A percentile compares a stretch with the other conserved stretches of the same genome.
Evolutionary conservation across 2,888 invertebrate genomes (phyloP).

Genomic region (Diplolepis rosae): DNA sequence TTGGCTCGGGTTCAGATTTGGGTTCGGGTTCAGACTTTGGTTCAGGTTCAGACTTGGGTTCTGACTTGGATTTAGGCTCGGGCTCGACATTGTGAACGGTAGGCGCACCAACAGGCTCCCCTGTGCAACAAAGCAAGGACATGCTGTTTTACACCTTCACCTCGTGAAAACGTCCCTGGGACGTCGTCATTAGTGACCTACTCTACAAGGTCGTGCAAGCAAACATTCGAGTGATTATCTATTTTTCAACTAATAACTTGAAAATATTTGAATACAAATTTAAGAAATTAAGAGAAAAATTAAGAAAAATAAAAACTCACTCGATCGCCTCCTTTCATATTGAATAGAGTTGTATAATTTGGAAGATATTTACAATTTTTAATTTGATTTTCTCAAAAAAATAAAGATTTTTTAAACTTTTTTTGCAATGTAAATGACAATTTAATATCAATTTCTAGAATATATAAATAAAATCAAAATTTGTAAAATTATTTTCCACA

Average conservation of each 20-base stretch:
- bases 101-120: slow-evolving; percentile 67
- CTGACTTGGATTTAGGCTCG: slow-evolving; percentile 67
- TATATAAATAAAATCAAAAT: too few relatives aligned
- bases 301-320: neutral
- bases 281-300: neutral
- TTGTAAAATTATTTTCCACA: neutral
- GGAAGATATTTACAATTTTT: neutral
- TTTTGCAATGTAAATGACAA: too few relatives aligned
- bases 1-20: slow-evolving; percentile 62
- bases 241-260: neutral
- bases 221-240: neutral
- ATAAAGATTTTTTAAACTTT: too few relatives aligned
- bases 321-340: neutral
- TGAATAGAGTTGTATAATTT: neutral
- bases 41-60: slow-evolving; percentile 71
- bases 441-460: too few relatives aligned
- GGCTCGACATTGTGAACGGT: slow-evolving; percentile 60
- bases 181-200: slow-evolving; percentile 33
- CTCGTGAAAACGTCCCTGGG: slow-evolving; percentile 55
- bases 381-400: neutral
- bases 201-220: slow-evolving; percentile 29
- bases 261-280: neutral
- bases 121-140: slow-evolving; percentile 73
- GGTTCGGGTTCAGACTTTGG: slow-evolving; percentile 56
- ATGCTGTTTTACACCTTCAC: slow-evolving; percentile 67